Percentiles rank a stretch among this genome's conserved stretches.
These are phyloP conservation scores for Strix uralensis DNA, from an alignment of 2,113 vertebrate species.

Conservation along the genomic window DNA sequence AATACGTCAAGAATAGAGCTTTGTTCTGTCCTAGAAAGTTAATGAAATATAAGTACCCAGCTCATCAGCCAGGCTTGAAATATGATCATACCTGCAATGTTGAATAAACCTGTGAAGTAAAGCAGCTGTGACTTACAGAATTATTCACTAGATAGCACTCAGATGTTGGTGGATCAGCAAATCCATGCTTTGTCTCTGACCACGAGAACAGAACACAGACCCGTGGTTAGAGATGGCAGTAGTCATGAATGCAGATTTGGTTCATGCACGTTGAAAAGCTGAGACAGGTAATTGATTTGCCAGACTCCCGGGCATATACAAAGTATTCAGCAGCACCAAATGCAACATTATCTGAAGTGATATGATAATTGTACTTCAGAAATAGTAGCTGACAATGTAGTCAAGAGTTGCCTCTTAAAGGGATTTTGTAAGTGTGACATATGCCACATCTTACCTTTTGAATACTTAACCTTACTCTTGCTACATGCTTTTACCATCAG, in stretches of 20 bases:
- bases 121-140: background rate
- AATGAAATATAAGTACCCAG: background rate
- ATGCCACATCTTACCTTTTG: background rate
- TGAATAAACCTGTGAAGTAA: background rate
- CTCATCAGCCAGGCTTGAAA: background rate
- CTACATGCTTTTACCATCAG: background rate
- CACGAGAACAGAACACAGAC: background rate
- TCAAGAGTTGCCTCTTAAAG: background rate
- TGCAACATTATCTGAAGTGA: conserved; percentile 7
- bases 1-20: background rate
- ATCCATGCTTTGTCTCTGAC: background rate
- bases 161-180: background rate
- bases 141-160: background rate
- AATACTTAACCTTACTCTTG: background rate
- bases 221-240: background rate
- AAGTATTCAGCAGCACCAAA: conserved; percentile 10
- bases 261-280: background rate
- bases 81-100: background rate
- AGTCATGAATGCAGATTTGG: background rate
- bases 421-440: background rate
- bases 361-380: conserved; percentile 18
- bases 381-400: background rate
- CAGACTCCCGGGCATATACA: background rate
- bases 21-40: background rate
- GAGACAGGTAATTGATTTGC: background rate